A percentile compares a stretch with the other conserved stretches of the same genome.
phyloP scores from a whole-genome alignment of 30 jellyfish, hydroid and myxozoan genomes.

The Nemopilema nomurai region DNA sequence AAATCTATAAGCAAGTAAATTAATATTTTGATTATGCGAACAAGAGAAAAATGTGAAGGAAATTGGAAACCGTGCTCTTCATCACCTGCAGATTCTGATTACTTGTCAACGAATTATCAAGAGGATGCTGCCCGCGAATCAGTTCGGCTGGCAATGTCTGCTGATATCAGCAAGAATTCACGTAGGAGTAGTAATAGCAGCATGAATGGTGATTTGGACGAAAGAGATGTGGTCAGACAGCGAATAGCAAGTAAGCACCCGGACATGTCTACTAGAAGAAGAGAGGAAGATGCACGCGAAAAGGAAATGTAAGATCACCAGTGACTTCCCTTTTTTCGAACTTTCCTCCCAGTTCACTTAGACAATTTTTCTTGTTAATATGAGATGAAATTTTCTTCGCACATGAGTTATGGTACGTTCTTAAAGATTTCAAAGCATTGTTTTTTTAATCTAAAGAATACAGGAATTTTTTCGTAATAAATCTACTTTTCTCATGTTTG shows the following conservation, averaged over 20 bases:
- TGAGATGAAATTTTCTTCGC: too few relatives aligned
- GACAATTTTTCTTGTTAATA: too few relatives aligned
- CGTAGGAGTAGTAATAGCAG: not conserved
- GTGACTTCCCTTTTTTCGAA: not conserved
- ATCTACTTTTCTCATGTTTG: too few relatives aligned
- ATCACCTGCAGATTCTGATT: not conserved
- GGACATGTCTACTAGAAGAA: slow-evolving; percentile 18
- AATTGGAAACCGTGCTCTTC: not conserved
- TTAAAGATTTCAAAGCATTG: too few relatives aligned
- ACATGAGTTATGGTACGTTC: too few relatives aligned
- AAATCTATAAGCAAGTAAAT: not conserved
- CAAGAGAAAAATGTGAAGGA: too few relatives aligned
- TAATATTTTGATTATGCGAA: too few relatives aligned
- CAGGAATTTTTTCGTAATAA: too few relatives aligned
- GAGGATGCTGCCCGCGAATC: not conserved
- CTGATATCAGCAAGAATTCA: not conserved
- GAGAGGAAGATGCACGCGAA: slow-evolving; percentile 23
- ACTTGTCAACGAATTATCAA: not conserved
- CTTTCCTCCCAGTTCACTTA: not conserved
- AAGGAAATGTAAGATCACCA: slow-evolving; percentile 18
- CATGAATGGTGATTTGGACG: not conserved
- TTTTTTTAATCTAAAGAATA: too few relatives aligned
- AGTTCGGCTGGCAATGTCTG: not conserved
- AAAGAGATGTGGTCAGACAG: slow-evolving; percentile 28
- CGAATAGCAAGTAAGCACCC: slow-evolving; percentile 41